Evolutionary conservation across 2,888 invertebrate genomes (phyloP), one percentile per base, ranked within the genome.

Genomic region (Chymomyza amoena): DNA sequence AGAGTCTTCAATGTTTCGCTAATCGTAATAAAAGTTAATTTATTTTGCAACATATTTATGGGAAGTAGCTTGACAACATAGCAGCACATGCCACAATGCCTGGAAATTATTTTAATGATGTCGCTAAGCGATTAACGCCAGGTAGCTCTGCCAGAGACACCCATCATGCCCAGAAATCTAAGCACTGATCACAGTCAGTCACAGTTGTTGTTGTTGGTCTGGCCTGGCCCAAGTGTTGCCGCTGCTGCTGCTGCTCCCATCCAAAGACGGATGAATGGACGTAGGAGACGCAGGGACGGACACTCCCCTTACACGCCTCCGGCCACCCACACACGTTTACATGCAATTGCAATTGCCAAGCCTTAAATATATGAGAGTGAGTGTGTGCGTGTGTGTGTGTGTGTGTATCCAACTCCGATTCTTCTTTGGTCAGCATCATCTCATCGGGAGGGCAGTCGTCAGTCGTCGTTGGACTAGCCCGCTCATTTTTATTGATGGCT

Each of bases 281-380:
- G 32, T 1, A 7, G 7, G 7, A 32, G 32, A 32, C 32, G 32
- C 0, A 32, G 32, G 32, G 20, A 25, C 9, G 7, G 45, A 54
- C 50, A 39, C 52, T 50, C 63, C 15, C 70, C 39, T 45, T 13
- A 13, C 39, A 45, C 39, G 79, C 75, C 75, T 32, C 7, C 32
- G 32, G 9, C 87, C 89, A 84, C 83, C 89, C 83, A 84, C 89
- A 85, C 87, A 79, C 87, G 88, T 84, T 84, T 84, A 89, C 89
- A 88, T 83, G 85, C 18, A 32, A 32, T 70, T 70, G 70, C 69
- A 75, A 71, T 66, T 73, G 80, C 73, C 78, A 78, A 78, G 78
- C 78, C 78, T 81, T 72, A 9, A 52, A 66, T 64, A 20, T 72
- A 39, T 81, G 81, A 79, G 78, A 78, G 80, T 69, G 15, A 39